These are phyloP conservation scores for Cylloceria caligata DNA, from an alignment of 2,888 invertebrate species.

Conservation along the genomic window DNA sequence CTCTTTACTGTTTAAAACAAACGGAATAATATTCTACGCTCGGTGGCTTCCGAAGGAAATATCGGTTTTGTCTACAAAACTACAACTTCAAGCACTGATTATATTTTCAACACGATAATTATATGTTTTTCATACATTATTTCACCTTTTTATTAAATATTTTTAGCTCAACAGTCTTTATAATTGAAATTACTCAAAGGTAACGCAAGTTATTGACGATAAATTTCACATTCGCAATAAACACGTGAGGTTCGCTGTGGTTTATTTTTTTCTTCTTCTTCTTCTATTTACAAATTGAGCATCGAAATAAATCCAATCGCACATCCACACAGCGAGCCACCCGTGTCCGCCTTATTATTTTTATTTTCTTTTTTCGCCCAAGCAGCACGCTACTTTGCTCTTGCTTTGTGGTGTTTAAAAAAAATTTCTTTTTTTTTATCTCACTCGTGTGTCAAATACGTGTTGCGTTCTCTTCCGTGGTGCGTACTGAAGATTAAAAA, in stretches of 20 bases:
- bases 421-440: slow-evolving; percentile 5
- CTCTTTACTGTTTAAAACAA: background rate
- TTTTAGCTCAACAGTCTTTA: slow-evolving; percentile 15
- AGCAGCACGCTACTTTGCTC: slow-evolving; percentile 17
- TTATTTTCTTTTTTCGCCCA: slow-evolving; percentile 31
- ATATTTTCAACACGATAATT: slow-evolving; percentile 50
- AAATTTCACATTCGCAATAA: slow-evolving; percentile 19
- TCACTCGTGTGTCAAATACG: slow-evolving; percentile 26
- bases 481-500: slow-evolving; percentile 26
- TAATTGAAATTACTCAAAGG: slow-evolving; percentile 6
- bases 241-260: slow-evolving; percentile 3
- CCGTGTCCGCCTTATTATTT: slow-evolving; percentile 14
- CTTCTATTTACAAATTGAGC: slow-evolving; percentile 58
- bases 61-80: slow-evolving; percentile 25
- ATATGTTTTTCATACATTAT: slow-evolving; percentile 16
- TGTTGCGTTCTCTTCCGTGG: slow-evolving; percentile 13
- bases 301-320: slow-evolving; percentile 22
- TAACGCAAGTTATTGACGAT: slow-evolving; percentile 34
- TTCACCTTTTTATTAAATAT: background rate
- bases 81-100: slow-evolving; percentile 49
- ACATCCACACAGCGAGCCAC: slow-evolving; percentile 26
- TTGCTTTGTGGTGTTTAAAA: slow-evolving; percentile 13
- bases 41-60: background rate
- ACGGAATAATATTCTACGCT: slow-evolving; percentile 19
- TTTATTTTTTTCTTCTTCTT: too few relatives aligned